Percentiles rank a stretch among this genome's conserved stretches.
Conservation (phyloP, 1,140 invertebrate species). For the Mercenaria mercenaria region DNA sequence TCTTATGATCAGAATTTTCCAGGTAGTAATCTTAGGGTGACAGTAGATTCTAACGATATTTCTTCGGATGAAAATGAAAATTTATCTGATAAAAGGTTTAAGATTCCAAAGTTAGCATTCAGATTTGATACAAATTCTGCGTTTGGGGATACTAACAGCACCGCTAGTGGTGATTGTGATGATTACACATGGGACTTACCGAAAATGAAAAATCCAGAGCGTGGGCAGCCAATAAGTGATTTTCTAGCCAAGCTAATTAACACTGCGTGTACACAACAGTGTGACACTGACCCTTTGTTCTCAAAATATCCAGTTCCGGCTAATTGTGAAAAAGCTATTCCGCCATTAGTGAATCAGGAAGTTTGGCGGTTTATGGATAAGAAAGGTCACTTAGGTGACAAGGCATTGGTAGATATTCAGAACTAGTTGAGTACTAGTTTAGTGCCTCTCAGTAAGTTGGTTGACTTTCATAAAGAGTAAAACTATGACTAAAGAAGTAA, state of each 20-base stretch:
- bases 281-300: background rate
- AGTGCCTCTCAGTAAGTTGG: slow-evolving; percentile 4
- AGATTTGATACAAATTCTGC: too few relatives aligned
- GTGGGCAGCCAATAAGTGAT: background rate
- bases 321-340: background rate
- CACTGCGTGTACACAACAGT: background rate
- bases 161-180: too few relatives aligned
- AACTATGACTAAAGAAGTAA: background rate
- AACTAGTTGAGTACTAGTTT: background rate
- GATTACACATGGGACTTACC: background rate
- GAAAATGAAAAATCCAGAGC: background rate
- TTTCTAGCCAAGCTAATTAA: background rate
- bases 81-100: too few relatives aligned
- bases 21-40: too few relatives aligned
- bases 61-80: too few relatives aligned
- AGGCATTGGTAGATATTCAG: slow-evolving; percentile 30
- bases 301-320: background rate
- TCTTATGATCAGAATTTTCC: too few relatives aligned
- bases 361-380: slow-evolving; percentile 19
- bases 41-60: too few relatives aligned
- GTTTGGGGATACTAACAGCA: too few relatives aligned
- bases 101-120: too few relatives aligned
- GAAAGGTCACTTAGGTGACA: background rate
- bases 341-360: slow-evolving; percentile 29
- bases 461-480: background rate